Evolutionary conservation across 2,113 vertebrate species (phyloP).

Genomic region (Campylorhamphus procurvoides): DNA sequence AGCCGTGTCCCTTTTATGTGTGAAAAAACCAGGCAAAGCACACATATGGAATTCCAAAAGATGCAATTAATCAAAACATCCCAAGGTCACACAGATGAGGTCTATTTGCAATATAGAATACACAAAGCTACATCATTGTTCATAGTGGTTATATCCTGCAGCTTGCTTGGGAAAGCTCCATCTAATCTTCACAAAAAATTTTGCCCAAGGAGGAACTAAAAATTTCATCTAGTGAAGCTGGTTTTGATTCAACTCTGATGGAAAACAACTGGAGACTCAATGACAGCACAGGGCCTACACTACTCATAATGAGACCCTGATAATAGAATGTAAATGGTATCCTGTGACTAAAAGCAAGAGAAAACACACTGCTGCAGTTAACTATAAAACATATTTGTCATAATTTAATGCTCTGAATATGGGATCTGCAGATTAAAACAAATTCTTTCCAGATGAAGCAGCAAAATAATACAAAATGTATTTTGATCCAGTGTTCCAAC

Average conservation of each 20-base stretch:
- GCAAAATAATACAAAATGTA: background rate
- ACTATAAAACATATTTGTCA: background rate
- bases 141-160: background rate
- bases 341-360: background rate
- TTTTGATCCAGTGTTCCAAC: background rate
- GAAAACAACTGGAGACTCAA: background rate
- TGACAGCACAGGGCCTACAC: background rate
- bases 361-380: background rate
- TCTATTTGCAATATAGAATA: background rate
- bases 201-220: background rate
- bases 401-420: background rate
- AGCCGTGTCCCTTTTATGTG: background rate
- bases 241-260: background rate
- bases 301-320: background rate
- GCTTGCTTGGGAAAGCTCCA: background rate
- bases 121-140: background rate
- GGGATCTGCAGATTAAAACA: background rate
- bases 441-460: background rate
- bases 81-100: background rate
- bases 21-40: background rate
- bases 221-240: background rate
- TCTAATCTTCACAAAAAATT: background rate
- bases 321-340: background rate
- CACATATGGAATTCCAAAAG: background rate
- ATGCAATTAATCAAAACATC: constrained; percentile 14